Conservation (phyloP, 2,797 vertebrate species). For the Chelon auratus region DNA sequence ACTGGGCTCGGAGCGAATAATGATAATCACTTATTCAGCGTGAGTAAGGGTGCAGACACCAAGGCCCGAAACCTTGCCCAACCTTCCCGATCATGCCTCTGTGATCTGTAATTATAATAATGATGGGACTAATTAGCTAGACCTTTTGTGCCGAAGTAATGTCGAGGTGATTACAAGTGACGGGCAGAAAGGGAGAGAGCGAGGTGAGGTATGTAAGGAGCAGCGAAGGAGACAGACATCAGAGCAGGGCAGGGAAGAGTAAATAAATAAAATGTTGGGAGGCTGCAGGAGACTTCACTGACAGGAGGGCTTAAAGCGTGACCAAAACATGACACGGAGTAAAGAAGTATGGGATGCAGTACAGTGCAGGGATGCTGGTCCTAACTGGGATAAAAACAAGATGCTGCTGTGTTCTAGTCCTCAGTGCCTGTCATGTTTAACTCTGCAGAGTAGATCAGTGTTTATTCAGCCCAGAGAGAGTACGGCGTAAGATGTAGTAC, state of each 20-base stretch:
- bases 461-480: conserved; percentile 10
- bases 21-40: conserved; percentile 23
- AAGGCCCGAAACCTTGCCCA: conserved; percentile 50
- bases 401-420: conserved; percentile 23
- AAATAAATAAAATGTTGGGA: conserved; percentile 52
- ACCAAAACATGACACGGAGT: conserved; percentile 56
- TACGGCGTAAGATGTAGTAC: background rate
- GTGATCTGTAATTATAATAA: conserved; percentile 76
- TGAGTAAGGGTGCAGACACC: conserved; percentile 16
- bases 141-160: conserved; percentile 63
- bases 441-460: conserved; percentile 36
- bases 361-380: conserved; percentile 31
- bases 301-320: conserved; percentile 51
- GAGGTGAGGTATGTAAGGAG: conserved; percentile 21
- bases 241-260: conserved; percentile 17
- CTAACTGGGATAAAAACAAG: conserved; percentile 36
- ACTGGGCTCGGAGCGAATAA: conserved; percentile 16
- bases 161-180: conserved; percentile 56
- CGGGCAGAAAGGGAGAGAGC: conserved; percentile 39
- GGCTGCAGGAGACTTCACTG: conserved; percentile 33
- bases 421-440: conserved; percentile 51
- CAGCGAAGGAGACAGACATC: conserved; percentile 11
- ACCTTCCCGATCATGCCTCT: conserved; percentile 60
- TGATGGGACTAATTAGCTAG: conserved; percentile 73
- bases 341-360: background rate